Base-by-base conservation (phyloP, 2,113 vertebrate genomes). In the Calyptommatus sinebrachiatus region DNA sequence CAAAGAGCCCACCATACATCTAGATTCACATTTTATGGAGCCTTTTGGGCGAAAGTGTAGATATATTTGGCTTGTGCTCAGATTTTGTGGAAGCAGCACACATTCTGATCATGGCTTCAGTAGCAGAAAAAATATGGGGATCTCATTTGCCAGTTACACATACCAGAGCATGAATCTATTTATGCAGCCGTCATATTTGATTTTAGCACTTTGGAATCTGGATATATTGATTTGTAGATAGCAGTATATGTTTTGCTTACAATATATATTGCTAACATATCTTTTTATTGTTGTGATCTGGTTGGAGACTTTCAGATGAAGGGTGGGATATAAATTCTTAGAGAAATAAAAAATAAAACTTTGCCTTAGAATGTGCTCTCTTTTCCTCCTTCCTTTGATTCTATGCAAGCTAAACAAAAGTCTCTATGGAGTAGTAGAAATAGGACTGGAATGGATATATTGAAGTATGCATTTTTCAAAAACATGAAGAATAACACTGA, bases 171-270 rank as follows among this genome's bases (percentile, higher is more conserved):
- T 53, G 57, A 79, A 24, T 11, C 46, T 20, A 69, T 68, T 60
- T 18, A 61, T 46, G 26, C 5, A 21, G 26, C 61, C 68, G 60
- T 20, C 46, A 26, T 35, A 53, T 75, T 53, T 81, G 50, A 31
- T 75, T 81, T 28, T 48, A 75, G 31, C 20, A 68, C 71, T 69
- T 24, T 75, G n/a, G 72, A 29, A 62, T 61, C 24, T 75, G n/a
- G 63, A 24, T 46, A 75, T 21, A 62, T 29, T 69, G 79, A 81
- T 46, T 69, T 48, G 61, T 31, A 57, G 53, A 80, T 26, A 80
- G 46, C 57, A 20, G 46, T 41, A 50, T 41, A 80, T 14, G 21
- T 29, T 68, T 62, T 31, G 18, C 66, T 21, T 69, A 60, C 28
- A 71, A 62, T 18, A 74, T 66, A 35, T n/a, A 26, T 61, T 74